Evolutionary conservation across 2,113 vertebrate species (phyloP).

Genomic region (Dolichallabes microphthalmus): DNA sequence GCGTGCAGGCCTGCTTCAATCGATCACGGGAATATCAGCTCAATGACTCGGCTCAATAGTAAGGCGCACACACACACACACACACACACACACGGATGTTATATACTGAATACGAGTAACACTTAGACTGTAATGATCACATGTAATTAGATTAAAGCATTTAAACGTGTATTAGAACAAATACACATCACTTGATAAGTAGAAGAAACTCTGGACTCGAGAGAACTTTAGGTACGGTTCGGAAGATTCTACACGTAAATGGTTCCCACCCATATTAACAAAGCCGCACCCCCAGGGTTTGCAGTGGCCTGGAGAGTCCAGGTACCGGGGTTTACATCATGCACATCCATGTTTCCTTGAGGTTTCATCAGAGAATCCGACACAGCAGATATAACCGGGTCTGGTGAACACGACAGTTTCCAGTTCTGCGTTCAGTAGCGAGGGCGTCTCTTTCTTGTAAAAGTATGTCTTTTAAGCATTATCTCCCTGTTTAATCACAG

Average conservation of each 20-base stretch:
- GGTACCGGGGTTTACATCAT: too few species aligned
- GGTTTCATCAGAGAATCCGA: too few species aligned
- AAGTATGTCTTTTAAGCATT: too few species aligned
- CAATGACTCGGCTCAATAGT: constrained; percentile 97
- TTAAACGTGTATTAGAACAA: not conserved
- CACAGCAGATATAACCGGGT: too few species aligned
- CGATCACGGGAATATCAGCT: constrained; percentile 96
- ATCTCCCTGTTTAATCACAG: too few species aligned
- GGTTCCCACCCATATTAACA: not conserved
- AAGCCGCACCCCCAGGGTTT: not conserved
- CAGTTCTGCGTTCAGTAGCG: too few species aligned
- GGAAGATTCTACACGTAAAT: not conserved
- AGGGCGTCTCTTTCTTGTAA: too few species aligned
- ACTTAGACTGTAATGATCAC: not conserved
- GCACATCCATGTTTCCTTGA: too few species aligned
- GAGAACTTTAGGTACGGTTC: not conserved
- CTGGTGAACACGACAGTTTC: too few species aligned
- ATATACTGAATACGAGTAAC: not conserved
- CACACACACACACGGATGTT: not conserved
- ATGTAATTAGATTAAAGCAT: not conserved
- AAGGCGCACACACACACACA: constrained; percentile 59
- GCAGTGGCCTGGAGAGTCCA: not conserved
- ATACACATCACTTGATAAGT: not conserved
- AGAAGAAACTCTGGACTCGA: not conserved
- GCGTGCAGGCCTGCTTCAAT: constrained; percentile 93